Base-by-base conservation (phyloP, 2,888 invertebrate species). In the Leptura quadrifasciata region DNA sequence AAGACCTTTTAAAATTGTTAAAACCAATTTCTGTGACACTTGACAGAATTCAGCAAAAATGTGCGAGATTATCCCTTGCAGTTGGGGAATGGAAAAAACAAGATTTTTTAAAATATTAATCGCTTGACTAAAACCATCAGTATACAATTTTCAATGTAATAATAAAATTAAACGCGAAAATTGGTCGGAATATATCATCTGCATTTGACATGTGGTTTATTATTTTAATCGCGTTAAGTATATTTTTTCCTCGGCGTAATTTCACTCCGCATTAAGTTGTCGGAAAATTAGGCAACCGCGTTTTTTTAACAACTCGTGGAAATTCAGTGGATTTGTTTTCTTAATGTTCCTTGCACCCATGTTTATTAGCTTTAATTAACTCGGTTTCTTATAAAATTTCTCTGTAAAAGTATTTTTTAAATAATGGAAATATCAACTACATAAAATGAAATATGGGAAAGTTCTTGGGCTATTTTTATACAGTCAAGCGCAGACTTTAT, bases 141-240 rank as follows among this genome's bases (percentile, higher is more conserved):
- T n/a, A 18, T 31, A 18, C 2, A 21, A 18, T 21, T 21, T 47
- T 20, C 52, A n/a, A 21, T 52, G 15, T 24, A 18, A 21, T n/a
- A n/a, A n/a, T 18, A 20, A 65, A 52, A 24, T 17, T 24, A 20
- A 12, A 24, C 52, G 21, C 27, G 10, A 65, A 52, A 65, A 65
- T 52, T 52, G 52, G 27, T 47, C 21, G 15, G 27, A 65, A 65
- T 52, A 52, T 65, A 39, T 64, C 64, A 64, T 65, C 65, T 52
- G 65, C 21, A 65, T 52, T 52, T 65, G 65, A 65, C 65, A n/a
- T 10, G 20, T n/a, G 65, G 65, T 65, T 65, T 65, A 65, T 52
- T 52, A 65, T 65, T 65, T 52, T 52, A 65, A 65, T 65, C 20
- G 17, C 21, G 15, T n/a, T n/a, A 52, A 20, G 52, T 52, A 31